Conservation (phyloP, 1,140 invertebrate species). For the Oscheius sp. region DNA sequence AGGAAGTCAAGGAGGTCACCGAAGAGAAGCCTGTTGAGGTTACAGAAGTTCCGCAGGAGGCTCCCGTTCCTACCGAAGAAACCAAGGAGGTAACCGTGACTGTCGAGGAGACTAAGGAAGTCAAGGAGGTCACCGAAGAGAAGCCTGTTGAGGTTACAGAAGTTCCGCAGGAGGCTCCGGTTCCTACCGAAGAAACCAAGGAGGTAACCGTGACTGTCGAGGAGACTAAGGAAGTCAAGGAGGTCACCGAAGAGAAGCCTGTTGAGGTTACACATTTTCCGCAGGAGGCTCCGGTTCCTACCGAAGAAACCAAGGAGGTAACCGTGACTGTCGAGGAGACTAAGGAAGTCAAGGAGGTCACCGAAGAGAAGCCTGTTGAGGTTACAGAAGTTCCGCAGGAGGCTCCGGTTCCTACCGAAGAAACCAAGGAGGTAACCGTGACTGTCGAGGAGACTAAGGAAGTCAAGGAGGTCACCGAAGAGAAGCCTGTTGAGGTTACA, state of each 20-base stretch:
- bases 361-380: neutral
- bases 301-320: too few relatives aligned
- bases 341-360: neutral
- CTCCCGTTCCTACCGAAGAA: neutral
- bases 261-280: too few relatives aligned
- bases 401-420: neutral
- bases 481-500: neutral
- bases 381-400: too few relatives aligned
- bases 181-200: neutral
- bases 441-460: too few relatives aligned
- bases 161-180: too few relatives aligned
- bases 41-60: too few relatives aligned
- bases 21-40: neutral
- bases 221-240: neutral
- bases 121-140: neutral
- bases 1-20: neutral
- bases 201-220: too few relatives aligned
- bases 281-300: neutral
- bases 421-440: neutral
- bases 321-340: too few relatives aligned
- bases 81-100: neutral
- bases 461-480: neutral
- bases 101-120: neutral
- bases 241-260: neutral
- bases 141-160: neutral